Percentiles rank a stretch among this genome's conserved stretches.
These are phyloP conservation scores for Philonicus albiceps DNA, from an alignment of 2,888 invertebrate species.

Conservation along the genomic window DNA sequence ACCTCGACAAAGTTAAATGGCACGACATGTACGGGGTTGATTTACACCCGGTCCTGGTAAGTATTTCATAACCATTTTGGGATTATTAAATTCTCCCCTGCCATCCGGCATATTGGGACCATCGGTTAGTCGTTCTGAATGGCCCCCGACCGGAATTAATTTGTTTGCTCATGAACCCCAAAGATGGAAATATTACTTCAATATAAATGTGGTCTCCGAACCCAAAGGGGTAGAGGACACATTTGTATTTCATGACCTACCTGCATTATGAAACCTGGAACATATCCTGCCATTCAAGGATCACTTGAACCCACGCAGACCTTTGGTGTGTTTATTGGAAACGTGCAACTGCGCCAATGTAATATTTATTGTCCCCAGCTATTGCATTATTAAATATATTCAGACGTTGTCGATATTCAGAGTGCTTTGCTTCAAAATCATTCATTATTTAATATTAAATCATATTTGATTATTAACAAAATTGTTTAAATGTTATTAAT, in stretches of 20 bases:
- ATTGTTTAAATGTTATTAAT: neutral
- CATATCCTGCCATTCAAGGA: neutral
- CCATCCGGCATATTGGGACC: neutral
- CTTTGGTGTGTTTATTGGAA: neutral
- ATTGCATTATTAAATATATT: neutral
- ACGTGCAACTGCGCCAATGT: neutral
- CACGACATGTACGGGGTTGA: constrained; percentile 98
- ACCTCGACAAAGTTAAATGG: constrained; percentile 98
- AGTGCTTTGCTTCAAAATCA: neutral
- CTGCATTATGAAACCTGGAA: neutral
- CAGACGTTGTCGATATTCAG: neutral
- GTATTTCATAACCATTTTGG: constrained; percentile 56
- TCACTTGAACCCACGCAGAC: neutral
- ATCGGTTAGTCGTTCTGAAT: neutral
- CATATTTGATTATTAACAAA: no score
- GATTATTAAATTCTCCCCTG: constrained; percentile 9
- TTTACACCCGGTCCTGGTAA: constrained; percentile 93
- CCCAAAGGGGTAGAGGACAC: neutral
- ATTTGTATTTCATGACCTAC: neutral
- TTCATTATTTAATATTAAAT: no score
- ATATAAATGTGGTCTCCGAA: neutral
- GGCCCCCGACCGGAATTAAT: neutral
- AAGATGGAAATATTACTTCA: neutral
- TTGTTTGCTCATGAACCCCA: neutral
- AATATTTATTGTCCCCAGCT: neutral